phyloP scores from a whole-genome alignment of 2,888 invertebrate species.

The Microdon myrmicae region DNA sequence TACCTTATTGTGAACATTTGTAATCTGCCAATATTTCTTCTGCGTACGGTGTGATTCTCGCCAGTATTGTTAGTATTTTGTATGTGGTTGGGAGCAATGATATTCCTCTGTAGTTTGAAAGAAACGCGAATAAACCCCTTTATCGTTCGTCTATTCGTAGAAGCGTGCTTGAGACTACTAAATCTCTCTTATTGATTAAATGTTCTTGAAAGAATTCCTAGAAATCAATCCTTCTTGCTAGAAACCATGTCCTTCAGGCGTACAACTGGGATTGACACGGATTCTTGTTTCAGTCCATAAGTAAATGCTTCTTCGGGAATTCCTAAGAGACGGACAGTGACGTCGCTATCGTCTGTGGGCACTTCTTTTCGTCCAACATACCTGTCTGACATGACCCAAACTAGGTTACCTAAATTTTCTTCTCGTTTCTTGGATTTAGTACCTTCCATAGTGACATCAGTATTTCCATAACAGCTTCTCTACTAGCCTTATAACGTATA shows the following conservation, averaged over 20 bases:
- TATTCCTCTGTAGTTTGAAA: too few species aligned
- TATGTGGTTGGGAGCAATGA: too few species aligned
- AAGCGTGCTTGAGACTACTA: constrained; percentile 74
- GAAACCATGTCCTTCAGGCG: constrained; percentile 75
- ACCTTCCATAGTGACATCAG: too few species aligned
- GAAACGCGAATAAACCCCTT: constrained; percentile 90
- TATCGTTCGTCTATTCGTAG: constrained; percentile 71
- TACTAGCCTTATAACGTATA: too few species aligned
- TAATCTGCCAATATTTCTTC: too few species aligned
- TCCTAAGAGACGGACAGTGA: constrained; percentile 72
- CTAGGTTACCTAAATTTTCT: constrained; percentile 61
- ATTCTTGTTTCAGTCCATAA: constrained; percentile 80
- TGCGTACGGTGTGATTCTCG: too few species aligned
- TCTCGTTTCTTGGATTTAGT: constrained; percentile 53
- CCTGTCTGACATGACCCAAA: constrained; percentile 75
- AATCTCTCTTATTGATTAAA: constrained; percentile 87
- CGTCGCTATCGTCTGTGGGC: constrained; percentile 85
- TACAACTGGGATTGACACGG: constrained; percentile 62
- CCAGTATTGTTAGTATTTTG: too few species aligned
- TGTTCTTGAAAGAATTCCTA: constrained; percentile 84
- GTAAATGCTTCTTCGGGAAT: constrained; percentile 81
- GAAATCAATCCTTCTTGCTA: constrained; percentile 69
- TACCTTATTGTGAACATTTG: too few species aligned
- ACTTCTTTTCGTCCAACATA: constrained; percentile 90
- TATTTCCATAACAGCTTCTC: too few species aligned